Percentiles rank a stretch among this genome's conserved stretches.
Conservation (phyloP, 2,888 invertebrate species). For the Plebejus anna region DNA sequence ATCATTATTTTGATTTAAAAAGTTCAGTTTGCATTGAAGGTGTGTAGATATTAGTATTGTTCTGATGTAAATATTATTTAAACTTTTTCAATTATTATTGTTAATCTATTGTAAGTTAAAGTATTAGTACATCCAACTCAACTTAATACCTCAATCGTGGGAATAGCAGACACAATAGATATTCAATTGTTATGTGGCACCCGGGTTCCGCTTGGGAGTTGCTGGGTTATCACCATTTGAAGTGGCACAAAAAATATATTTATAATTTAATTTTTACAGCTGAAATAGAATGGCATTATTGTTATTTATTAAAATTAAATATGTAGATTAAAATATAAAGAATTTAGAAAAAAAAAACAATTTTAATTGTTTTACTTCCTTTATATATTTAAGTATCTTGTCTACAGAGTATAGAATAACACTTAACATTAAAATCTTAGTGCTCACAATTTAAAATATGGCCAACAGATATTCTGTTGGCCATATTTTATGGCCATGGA, state of each 20-base stretch:
- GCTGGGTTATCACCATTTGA: no score
- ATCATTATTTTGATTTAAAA: neutral
- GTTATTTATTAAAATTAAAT: neutral
- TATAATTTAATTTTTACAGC: neutral
- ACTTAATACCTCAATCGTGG: no score
- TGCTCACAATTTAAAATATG: neutral
- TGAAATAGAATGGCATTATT: neutral
- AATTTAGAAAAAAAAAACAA: neutral
- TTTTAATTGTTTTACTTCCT: neutral
- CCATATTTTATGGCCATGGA: neutral
- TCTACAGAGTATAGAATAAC: conserved; percentile 3
- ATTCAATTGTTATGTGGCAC: no score
- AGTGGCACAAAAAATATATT: no score
- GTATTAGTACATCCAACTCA: no score
- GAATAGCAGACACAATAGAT: no score
- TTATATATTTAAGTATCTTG: conserved; percentile 5
- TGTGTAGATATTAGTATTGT: neutral
- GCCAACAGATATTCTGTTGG: neutral
- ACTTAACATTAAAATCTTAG: neutral
- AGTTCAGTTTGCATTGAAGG: neutral
- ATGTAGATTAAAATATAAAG: neutral
- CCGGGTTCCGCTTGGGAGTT: no score
- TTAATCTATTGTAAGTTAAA: no score
- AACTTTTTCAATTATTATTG: neutral
- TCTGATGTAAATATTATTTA: neutral